phyloP scores from a whole-genome alignment of 2,113 vertebrate species.

The Tursiops truncatus region DNA sequence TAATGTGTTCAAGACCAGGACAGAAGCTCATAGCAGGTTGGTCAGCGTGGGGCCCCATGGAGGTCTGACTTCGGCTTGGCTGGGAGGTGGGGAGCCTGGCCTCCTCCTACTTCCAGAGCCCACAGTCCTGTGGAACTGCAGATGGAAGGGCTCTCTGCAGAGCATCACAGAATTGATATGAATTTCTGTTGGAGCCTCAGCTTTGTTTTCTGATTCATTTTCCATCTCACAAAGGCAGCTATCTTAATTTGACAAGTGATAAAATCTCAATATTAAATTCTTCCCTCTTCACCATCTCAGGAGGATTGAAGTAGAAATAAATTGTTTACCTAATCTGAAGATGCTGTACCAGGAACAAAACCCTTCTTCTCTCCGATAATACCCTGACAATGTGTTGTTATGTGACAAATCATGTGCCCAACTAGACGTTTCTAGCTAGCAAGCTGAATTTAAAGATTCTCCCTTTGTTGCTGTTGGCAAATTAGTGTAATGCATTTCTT shows the following conservation, averaged over 20 bases:
- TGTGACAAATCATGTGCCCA: constrained; percentile 15
- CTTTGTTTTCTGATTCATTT: constrained; percentile 60
- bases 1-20: background rate
- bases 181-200: constrained; percentile 25
- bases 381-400: constrained; percentile 37
- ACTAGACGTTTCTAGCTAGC: constrained; percentile 28
- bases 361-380: background rate
- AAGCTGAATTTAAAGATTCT: constrained; percentile 9
- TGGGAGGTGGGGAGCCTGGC: background rate
- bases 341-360: constrained; percentile 46
- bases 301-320: constrained; percentile 62
- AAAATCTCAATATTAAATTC: constrained; percentile 72
- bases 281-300: constrained; percentile 45
- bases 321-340: constrained; percentile 66
- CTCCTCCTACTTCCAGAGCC: background rate
- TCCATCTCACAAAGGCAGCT: constrained; percentile 41
- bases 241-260: constrained; percentile 77
- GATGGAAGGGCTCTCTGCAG: background rate
- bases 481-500: constrained; percentile 59
- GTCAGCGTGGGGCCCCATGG: background rate
- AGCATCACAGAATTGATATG: background rate
- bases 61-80: background rate
- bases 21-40: background rate
- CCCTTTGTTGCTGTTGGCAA: constrained; percentile 52
- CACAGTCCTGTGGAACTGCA: background rate